Evolutionary conservation across 2,888 invertebrate genomes (phyloP), one percentile per base, ranked within the genome.

Genomic region (Drosophila villosipedis): DNA sequence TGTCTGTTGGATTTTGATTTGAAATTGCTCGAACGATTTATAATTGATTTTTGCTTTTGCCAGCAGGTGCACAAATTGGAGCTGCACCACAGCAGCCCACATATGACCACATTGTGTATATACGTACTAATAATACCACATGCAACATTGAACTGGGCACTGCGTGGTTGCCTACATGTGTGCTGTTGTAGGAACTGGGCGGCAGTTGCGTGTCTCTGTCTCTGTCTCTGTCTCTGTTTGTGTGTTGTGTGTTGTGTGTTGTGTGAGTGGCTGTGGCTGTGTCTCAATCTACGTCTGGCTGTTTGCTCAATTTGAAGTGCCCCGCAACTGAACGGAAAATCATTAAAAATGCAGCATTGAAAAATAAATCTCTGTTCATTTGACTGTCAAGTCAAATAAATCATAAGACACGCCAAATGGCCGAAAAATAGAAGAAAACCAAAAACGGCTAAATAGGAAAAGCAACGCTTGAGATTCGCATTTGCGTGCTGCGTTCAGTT

Each of bases 351-450:
- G 67, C 89, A 80, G 65, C 80, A 83, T 84, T 80, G 84, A 76
- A 76, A 88, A 82, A 90, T 84, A 84, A 90, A 84, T 84, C 90
- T 80, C 83, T 90, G 84, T 84, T 88, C 90, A 83, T 57, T 88
- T 88, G 90, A 80, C 89, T 84, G 90, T 90, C 90, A 83, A 83
- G 90, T 90, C 86, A 90, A 89, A 84, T 84, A 84, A 84, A 84
- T 84, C 84, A 84, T 90, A 90, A 66, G 83, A 88, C 84, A 84
- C 90, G 84, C 80, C 83, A 79, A 90, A 90, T 73, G 65, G 55
- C 73, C 84, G 22, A 83, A 83, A 63, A 60, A 58, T 3, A 22
- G 22, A 68, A 33, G 12, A n/a, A 30, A 30, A 30, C 6, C 3
- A 33, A 9, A 49, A 41, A 16, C 14, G 19, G 52, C 35, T 47